Percentiles rank a stretch among this genome's conserved stretches.
phyloP scores from a whole-genome alignment of 1,140 invertebrate genomes.

The Diploscapter pachys region DNA sequence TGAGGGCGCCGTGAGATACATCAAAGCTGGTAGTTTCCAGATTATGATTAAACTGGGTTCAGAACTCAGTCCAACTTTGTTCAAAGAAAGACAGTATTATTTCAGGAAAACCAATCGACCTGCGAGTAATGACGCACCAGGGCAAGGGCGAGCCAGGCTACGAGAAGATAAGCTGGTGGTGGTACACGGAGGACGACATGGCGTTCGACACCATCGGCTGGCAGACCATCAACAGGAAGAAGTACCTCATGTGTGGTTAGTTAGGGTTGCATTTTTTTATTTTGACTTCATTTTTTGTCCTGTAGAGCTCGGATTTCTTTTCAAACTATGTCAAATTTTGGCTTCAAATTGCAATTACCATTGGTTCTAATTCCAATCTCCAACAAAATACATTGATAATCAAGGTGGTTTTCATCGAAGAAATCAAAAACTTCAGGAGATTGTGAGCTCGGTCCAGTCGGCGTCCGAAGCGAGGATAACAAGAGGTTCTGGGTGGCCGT shows the following conservation, averaged over 20 bases:
- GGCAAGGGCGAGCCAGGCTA: not conserved
- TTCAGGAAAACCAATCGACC: not conserved
- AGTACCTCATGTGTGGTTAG: slow-evolving; percentile 39
- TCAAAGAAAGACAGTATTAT: too few relatives aligned
- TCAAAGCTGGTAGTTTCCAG: not conserved
- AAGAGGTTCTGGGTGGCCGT: slow-evolving; percentile 45
- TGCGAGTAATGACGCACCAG: slow-evolving; percentile 21
- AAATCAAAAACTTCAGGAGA: slow-evolving; percentile 14
- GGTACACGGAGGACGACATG: slow-evolving; percentile 42
- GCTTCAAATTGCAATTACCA: too few relatives aligned
- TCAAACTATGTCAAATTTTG: too few relatives aligned
- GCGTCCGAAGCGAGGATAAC: slow-evolving; percentile 36
- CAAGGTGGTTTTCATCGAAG: too few relatives aligned
- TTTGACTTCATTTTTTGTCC: too few relatives aligned
- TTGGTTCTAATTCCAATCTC: too few relatives aligned
- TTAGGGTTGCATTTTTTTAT: too few relatives aligned
- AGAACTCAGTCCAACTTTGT: too few relatives aligned
- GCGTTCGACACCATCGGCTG: slow-evolving; percentile 46
- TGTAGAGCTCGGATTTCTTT: too few relatives aligned
- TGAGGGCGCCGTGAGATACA: slow-evolving; percentile 12
- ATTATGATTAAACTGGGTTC: too few relatives aligned
- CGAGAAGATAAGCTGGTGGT: slow-evolving; percentile 36
- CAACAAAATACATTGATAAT: too few relatives aligned
- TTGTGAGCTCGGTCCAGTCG: slow-evolving; percentile 46
- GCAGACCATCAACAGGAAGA: slow-evolving; percentile 44